phyloP scores from a whole-genome alignment of 2,888 invertebrate genomes.

The Parnassius glacialis region DNA sequence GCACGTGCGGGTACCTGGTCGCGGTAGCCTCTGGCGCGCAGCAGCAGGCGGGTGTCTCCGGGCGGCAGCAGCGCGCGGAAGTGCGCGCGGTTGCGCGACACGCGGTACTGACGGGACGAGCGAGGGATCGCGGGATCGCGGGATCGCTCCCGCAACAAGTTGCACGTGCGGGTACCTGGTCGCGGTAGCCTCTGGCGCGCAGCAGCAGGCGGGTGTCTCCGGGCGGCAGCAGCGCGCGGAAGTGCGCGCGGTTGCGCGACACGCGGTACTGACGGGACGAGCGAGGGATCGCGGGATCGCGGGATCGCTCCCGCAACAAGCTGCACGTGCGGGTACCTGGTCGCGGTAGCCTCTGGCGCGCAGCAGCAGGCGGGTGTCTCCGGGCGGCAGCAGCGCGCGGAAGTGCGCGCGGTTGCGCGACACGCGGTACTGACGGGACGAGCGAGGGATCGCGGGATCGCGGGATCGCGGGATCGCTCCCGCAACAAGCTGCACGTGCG shows the following conservation, averaged over 20 bases:
- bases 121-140: too few relatives aligned
- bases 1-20: slow-evolving; percentile 50
- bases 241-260: slow-evolving; percentile 85
- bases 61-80: slow-evolving; percentile 87
- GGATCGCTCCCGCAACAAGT: too few relatives aligned
- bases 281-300: slow-evolving; percentile 75
- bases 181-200: slow-evolving; percentile 82
- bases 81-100: slow-evolving; percentile 85
- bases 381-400: slow-evolving; percentile 86
- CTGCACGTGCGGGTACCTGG: slow-evolving; percentile 43
- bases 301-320: slow-evolving; percentile 85
- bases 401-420: slow-evolving; percentile 86
- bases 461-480: too few relatives aligned
- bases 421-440: slow-evolving; percentile 80
- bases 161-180: slow-evolving; percentile 47
- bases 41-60: slow-evolving; percentile 83
- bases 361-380: slow-evolving; percentile 83
- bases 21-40: slow-evolving; percentile 83
- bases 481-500: neutral
- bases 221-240: slow-evolving; percentile 85
- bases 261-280: slow-evolving; percentile 81
- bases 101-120: slow-evolving; percentile 78
- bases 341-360: slow-evolving; percentile 82
- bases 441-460: slow-evolving; percentile 83
- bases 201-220: slow-evolving; percentile 84